These are phyloP conservation scores for Caradrina clavipalpis DNA, from an alignment of 2,888 invertebrate species.

Conservation along the genomic window DNA sequence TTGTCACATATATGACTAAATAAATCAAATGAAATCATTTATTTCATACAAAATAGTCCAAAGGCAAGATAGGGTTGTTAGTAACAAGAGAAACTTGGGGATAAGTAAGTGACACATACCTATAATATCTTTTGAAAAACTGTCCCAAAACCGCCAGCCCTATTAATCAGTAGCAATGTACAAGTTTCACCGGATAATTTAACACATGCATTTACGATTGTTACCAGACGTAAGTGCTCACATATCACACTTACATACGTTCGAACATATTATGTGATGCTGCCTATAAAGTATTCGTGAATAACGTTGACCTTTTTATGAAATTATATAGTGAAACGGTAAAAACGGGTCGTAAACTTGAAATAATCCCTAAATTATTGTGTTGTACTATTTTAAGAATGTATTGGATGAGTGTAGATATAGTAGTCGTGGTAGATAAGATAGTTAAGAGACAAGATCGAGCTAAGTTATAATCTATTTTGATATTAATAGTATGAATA, in stretches of 20 bases:
- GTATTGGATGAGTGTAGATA: not conserved
- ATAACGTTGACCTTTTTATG: constrained; percentile 31
- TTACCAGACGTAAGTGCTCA: constrained; percentile 30
- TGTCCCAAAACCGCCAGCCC: constrained; percentile 23
- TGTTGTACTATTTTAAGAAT: constrained; percentile 8
- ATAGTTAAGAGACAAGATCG: constrained; percentile 12
- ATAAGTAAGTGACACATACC: too few relatives aligned
- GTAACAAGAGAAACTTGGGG: too few relatives aligned
- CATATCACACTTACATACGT: constrained; percentile 31
- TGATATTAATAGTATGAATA: not conserved
- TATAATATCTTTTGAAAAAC: too few relatives aligned
- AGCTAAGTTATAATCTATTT: not conserved
- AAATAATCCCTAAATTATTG: constrained; percentile 13
- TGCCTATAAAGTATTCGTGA: constrained; percentile 15
- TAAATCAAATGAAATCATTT: too few relatives aligned
- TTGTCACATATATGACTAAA: too few relatives aligned
- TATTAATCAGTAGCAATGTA: constrained; percentile 44
- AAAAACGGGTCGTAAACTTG: constrained; percentile 1
- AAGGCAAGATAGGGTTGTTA: too few relatives aligned
- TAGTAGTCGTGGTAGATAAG: not conserved
- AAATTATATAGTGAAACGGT: not conserved
- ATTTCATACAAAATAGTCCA: too few relatives aligned
- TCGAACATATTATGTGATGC: constrained; percentile 33
- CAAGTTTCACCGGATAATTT: constrained; percentile 35
- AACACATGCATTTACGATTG: constrained; percentile 50